Base-by-base conservation (phyloP, 2,888 invertebrate genomes). In the Acleris emargana region DNA sequence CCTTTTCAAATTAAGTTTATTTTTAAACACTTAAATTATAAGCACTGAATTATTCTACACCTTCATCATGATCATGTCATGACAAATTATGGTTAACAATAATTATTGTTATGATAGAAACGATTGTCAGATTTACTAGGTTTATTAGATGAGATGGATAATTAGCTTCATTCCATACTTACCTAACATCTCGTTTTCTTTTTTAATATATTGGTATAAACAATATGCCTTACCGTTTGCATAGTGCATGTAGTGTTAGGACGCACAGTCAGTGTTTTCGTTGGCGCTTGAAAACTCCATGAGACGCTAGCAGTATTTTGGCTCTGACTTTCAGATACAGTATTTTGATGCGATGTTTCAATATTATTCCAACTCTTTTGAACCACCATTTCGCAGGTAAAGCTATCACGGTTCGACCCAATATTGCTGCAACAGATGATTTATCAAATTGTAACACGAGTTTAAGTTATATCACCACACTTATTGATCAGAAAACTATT, bases 311-410 rank as follows among this genome's bases (percentile, higher is more conserved):
- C 69, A 52, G 82, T 74, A 71, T 69, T 81, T 71, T 86, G 74
- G 18, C 18, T 61, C 38, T 66, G 66, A 42, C 69, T 71, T 68
- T 76, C 86, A 52, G 81, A 69, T 58, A 78, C 75, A 59, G 81
- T 71, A 75, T 80, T 88, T 73, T 86, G 86, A 68, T 79, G 79
- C 62, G 85, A 76, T 71, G 78, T 75, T 72, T 90, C 89, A 71
- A 79, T 83, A 72, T 78, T 84, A 78, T 76, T 86, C 86, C 84
- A 87, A 78, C 79, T 87, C 79, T 88, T 91, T 81, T 92, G 91
- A 74, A 92, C 86, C 74, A 91, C 92, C 92, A 92, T 92, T 81
- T 87, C 88, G 86, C 75, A 76, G 62, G 67, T 62, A 68, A 70
- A 66, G 69, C 71, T 75, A 68, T 50, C 43, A 45, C 47, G 51